These are phyloP conservation scores for Mercenaria mercenaria DNA, from an alignment of 1,140 invertebrate species.

Conservation along the genomic window DNA sequence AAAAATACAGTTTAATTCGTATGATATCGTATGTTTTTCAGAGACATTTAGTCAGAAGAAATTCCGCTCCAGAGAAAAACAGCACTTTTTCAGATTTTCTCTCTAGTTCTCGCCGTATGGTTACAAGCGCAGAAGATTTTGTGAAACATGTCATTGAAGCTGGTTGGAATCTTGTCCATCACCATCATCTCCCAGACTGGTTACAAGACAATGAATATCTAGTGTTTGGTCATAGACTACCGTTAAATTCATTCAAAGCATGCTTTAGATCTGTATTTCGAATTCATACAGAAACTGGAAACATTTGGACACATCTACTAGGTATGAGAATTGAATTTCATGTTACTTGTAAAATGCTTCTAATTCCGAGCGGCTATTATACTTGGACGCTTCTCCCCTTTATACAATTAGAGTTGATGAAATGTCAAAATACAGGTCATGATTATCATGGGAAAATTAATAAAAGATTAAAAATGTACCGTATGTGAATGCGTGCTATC, in stretches of 20 bases:
- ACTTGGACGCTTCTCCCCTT: too few species aligned
- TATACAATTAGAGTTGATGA: too few species aligned
- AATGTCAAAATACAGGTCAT: too few species aligned
- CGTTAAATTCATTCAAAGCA: constrained; percentile 96
- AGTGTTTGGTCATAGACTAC: constrained; percentile 97
- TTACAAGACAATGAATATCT: constrained; percentile 99
- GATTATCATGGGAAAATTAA: too few species aligned
- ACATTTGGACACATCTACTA: constrained; percentile 98
- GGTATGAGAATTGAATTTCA: constrained; percentile 88
- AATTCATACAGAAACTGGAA: constrained; percentile 95
- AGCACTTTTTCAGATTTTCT: constrained; percentile 53
- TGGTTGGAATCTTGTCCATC: constrained; percentile 84
- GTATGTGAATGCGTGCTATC: too few species aligned
- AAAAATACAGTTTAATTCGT: too few species aligned
- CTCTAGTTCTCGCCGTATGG: constrained; percentile 88
- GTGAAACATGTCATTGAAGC: constrained; percentile 96
- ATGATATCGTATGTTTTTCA: not conserved
- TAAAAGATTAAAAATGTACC: too few species aligned
- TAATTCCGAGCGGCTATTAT: too few species aligned
- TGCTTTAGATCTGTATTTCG: constrained; percentile 99
- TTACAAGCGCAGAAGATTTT: constrained; percentile 97
- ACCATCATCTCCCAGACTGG: constrained; percentile 93
- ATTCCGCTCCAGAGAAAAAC: not conserved
- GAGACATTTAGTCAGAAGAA: not conserved
- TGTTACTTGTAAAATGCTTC: too few species aligned